Base-by-base conservation (phyloP, 2,113 vertebrate genomes). In the Sceloporus tristichus region DNA sequence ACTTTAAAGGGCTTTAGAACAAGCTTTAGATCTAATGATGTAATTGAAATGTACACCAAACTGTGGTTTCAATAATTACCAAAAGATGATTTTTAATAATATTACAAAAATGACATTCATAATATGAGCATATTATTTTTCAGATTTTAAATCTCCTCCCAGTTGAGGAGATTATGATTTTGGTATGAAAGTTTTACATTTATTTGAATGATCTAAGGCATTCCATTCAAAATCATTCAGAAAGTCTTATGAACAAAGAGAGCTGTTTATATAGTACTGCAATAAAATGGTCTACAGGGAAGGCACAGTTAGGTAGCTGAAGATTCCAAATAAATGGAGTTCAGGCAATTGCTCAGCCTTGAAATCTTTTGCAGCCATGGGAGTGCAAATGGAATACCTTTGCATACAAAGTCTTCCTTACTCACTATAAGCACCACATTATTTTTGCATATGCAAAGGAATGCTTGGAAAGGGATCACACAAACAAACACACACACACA, bases 51-150 rank as follows among this genome's bases (percentile, higher is more conserved):
- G 38, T 77, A 86, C 48, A 76, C 84, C 62, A 82, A 82, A 82
- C 74, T 84, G 73, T 70, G 81, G 62, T 25, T 83, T 78, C 62
- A 84, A 54, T 88, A 88, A 88, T 78, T 84, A 83, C 54, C 70
- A 62, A 84, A 88, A 84, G 62, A 78, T 84, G 42, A 88, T 88
- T 84, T 59, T 87, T 76, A 84, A 84, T 88, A 78, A 88, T 78
- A 62, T 78, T 88, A 84, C 81, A 77, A 77, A 87, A 78, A 84
- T 84, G 68, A 70, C 81, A 88, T 84, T 84, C 74, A 88, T 78
- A 83, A 83, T 66, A 70, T 83, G 80, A 88, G 48, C 34, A 40
- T 56, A 78, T 38, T 84, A 84, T 88, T 77, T 70, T 88, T 65
- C 29, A 71, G 66, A 87, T 86, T 86, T 78, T 86, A 78, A 82